Percentiles rank a stretch among this genome's conserved stretches.
Evolutionary conservation across 2,888 invertebrate genomes (phyloP).

Genomic region (Dendrolimus houi): DNA sequence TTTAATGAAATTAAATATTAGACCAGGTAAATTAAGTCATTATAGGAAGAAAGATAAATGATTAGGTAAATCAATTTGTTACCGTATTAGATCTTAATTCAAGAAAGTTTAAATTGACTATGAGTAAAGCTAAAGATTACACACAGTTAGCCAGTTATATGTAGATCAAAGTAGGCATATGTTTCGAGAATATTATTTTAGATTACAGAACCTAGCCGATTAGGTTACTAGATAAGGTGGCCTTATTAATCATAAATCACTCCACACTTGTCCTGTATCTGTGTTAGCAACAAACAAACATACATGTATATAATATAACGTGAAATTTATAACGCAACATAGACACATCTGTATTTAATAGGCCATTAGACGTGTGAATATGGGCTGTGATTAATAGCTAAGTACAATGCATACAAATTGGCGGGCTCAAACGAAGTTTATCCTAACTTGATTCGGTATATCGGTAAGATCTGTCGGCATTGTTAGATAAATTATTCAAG

Average conservation of each 20-base stretch:
- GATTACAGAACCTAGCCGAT: constrained; percentile 18
- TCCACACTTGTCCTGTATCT: constrained; percentile 24
- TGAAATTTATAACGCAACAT: not conserved
- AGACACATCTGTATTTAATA: not conserved
- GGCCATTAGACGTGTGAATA: not conserved
- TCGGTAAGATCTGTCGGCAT: too few species aligned
- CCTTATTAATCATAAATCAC: constrained; percentile 34
- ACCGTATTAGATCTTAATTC: too few species aligned
- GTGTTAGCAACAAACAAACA: constrained; percentile 23
- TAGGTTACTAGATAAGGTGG: constrained; percentile 39
- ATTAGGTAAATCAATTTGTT: too few species aligned
- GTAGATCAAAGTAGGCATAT: too few species aligned
- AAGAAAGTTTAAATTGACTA: too few species aligned
- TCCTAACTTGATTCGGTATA: not conserved
- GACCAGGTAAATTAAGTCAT: too few species aligned
- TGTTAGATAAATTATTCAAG: too few species aligned
- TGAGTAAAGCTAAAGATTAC: too few species aligned
- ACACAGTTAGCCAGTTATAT: too few species aligned
- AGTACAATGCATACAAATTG: not conserved
- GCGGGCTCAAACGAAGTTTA: not conserved
- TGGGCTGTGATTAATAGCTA: not conserved
- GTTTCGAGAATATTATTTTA: too few species aligned
- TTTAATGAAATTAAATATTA: too few species aligned
- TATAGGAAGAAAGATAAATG: too few species aligned
- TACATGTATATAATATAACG: not conserved